These are phyloP conservation scores for Crematogaster levior DNA, from an alignment of 2,888 invertebrate species.

Conservation along the genomic window DNA sequence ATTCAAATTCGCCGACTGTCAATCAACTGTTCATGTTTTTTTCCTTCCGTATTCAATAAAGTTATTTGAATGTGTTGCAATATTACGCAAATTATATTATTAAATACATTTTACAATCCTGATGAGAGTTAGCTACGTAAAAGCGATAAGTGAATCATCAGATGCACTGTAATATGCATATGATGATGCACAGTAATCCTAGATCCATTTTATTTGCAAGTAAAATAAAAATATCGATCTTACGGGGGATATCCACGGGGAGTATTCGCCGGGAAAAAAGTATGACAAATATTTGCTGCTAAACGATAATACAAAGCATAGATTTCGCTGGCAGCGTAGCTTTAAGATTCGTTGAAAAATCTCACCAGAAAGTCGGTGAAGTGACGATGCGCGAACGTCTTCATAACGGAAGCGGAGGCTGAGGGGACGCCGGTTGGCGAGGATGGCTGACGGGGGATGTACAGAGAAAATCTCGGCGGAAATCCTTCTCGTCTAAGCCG, in stretches of 20 bases:
- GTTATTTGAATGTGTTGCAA: not conserved
- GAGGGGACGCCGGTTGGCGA: conserved; percentile 23
- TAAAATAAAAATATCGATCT: conserved; percentile 4
- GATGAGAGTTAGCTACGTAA: not conserved
- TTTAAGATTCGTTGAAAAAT: conserved; percentile 26
- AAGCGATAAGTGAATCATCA: too few species aligned
- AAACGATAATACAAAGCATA: conserved; percentile 40
- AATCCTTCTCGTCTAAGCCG: conserved; percentile 57
- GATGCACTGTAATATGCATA: not conserved
- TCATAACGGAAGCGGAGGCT: conserved; percentile 36
- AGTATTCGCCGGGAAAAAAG: too few species aligned
- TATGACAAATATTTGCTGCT: conserved; percentile 28
- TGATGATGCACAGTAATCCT: not conserved
- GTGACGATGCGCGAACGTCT: conserved; percentile 54
- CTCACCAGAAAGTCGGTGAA: conserved; percentile 38
- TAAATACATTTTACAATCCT: not conserved
- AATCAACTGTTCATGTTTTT: conserved; percentile 6
- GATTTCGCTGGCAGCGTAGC: conserved; percentile 15
- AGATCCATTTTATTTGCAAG: conserved; percentile 18
- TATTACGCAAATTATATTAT: conserved; percentile 3
- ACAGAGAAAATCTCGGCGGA: conserved; percentile 52
- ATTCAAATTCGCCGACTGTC: conserved; percentile 28
- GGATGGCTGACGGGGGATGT: conserved; percentile 36
- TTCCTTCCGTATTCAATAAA: conserved; percentile 4
- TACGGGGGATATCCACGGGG: not conserved